phyloP scores from a whole-genome alignment of 2,797 vertebrate genomes.

The Pogonophryne albipinna region DNA sequence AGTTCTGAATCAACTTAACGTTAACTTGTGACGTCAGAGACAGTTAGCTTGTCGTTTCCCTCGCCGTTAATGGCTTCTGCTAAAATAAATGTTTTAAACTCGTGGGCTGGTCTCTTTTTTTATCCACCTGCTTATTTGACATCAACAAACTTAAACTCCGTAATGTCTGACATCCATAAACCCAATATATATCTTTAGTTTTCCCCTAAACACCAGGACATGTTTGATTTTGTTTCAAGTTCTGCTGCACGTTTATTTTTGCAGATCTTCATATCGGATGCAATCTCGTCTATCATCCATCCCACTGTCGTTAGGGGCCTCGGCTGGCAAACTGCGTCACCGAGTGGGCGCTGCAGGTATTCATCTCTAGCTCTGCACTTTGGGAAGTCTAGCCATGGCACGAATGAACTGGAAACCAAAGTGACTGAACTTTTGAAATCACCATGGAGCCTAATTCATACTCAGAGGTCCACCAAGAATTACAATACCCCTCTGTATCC shows the following conservation, averaged over 20 bases:
- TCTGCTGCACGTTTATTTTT: conserved; percentile 42
- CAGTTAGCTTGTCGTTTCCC: conserved; percentile 30
- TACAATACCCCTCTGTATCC: conserved; percentile 69
- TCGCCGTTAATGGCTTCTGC: conserved; percentile 27
- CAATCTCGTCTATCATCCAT: conserved; percentile 65
- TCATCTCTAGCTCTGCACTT: conserved; percentile 69
- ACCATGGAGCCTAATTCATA: conserved; percentile 84
- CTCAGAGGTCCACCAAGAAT: conserved; percentile 66
- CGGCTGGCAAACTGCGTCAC: conserved; percentile 84
- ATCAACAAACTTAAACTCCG: not conserved
- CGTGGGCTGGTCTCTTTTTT: conserved; percentile 19
- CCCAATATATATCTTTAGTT: too few relatives aligned
- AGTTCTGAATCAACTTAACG: conserved; percentile 30
- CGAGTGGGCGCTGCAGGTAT: conserved; percentile 85
- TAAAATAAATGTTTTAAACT: conserved; percentile 24
- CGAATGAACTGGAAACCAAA: conserved; percentile 73
- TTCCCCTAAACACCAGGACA: not conserved
- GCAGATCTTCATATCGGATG: conserved; percentile 62
- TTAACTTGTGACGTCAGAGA: conserved; percentile 25
- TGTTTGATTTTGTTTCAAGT: conserved; percentile 19
- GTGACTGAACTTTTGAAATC: conserved; percentile 62
- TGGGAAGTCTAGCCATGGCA: conserved; percentile 80
- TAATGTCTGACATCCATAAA: not conserved
- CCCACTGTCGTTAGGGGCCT: conserved; percentile 67
- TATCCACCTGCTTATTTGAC: conserved; percentile 32